Evolutionary conservation across 1,140 invertebrate genomes (phyloP), one percentile per base, ranked within the genome.

Genomic region (Bathynomus jamesi): DNA sequence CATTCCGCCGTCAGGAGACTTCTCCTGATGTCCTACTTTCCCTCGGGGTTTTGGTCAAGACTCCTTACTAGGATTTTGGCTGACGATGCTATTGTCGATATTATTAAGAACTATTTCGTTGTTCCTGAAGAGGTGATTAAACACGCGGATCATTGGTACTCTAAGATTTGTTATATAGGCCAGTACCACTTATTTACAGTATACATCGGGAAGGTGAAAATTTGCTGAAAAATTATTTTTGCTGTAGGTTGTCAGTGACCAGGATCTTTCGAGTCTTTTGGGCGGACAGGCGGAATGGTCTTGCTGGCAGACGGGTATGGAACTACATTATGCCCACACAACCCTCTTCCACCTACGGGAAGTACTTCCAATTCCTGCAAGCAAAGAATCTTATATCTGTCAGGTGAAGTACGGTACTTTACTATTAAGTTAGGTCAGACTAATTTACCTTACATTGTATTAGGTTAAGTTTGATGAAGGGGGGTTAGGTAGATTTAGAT

Each of bases 41-140:
- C 97, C 0, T 93, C 92, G 76, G 97, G 97, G 0, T 99, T 99
- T 82, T 99, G 96, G 97, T 93, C 96, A 0, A 84, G 96, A 10
- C 85, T 99, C 3, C 94, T 96, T 13, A 95, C 95, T 0, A 83
- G 96, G 25, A 89, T 98, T 64, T 82, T 99, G 28, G 94, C 94
- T 0, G 96, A 99, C 81, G 90, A 95, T 75, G 86, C 89, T 11
- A 89, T 95, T 28, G 87, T 91, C 0, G 90, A 92, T 70, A 92
- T 93, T n/a, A 88, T 94, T 1, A 82, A 88, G 69, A 83, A 83
- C 10, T 88, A 90, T 78, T 91, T 90, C 81, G 81, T 83, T 46
- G 80, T 88, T 25, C 88, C 89, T 0, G 84, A 85, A 77, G 87
- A 88, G 80, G 86, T 86, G 68, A 53, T n/a, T n/a, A n/a, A n/a